A percentile compares a stretch with the other conserved stretches of the same genome.
Evolutionary conservation across 2,797 vertebrate genomes (phyloP).

Genomic region (Silurus aristotelis): DNA sequence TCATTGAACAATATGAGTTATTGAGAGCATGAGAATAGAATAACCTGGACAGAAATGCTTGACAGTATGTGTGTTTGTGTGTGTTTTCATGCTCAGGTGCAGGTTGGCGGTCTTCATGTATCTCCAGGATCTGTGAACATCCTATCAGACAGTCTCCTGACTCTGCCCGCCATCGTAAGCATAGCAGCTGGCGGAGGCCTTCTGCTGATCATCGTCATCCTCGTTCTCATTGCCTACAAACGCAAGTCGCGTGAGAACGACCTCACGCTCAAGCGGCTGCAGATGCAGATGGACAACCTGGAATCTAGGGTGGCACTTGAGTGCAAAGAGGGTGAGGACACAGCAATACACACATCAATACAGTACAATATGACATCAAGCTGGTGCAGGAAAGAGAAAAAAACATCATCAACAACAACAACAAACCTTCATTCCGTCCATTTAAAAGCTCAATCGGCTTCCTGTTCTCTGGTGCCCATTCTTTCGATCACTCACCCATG

Average conservation of each 20-base stretch:
- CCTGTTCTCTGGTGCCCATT: neutral
- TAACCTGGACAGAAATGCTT: neutral
- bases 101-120: constrained; percentile 90
- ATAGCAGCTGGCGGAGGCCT: constrained; percentile 95
- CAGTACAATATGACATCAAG: neutral
- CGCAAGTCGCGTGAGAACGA: constrained; percentile 96
- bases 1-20: neutral
- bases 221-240: constrained; percentile 98
- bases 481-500: neutral
- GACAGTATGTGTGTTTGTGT: neutral
- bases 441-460: neutral
- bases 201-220: constrained; percentile 96
- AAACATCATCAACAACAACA: no score
- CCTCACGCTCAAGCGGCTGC: constrained; percentile 94
- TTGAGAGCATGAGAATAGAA: neutral
- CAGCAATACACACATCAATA: neutral
- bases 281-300: constrained; percentile 99
- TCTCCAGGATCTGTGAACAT: constrained; percentile 92
- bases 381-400: neutral
- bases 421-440: neutral
- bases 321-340: constrained; percentile 91
- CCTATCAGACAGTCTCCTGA: constrained; percentile 93
- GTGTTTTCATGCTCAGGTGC: constrained; percentile 75
- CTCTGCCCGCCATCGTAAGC: constrained; percentile 93
- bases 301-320: constrained; percentile 96